Evolutionary conservation across 2,113 vertebrate genomes (phyloP), one percentile per base, ranked within the genome.

Genomic region (Ameiurus melas): DNA sequence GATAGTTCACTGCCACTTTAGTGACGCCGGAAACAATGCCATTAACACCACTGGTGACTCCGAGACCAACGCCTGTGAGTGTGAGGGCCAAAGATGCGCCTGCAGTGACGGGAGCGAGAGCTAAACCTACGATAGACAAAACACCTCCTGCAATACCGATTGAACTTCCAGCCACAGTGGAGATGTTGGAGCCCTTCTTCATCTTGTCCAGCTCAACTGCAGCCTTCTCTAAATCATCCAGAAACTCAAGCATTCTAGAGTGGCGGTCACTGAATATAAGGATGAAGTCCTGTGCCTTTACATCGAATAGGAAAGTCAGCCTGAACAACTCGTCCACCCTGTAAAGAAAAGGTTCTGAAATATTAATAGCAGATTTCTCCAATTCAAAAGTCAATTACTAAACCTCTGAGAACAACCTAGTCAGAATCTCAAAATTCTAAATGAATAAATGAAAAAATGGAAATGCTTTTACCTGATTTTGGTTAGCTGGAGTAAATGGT

Each of bases 161-260:
- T 75, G 91, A 91, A 87, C 92, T 92, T 12, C 92, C 92, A 71
- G 86, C 87, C 58, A 93, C 89, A 71, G 82, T 88, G 70, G 91
- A 93, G 77, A 92, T 92, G 75, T 82, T 89, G 13, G 92, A 87
- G 5, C 92, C 92, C 30, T 36, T 84, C 81, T 90, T 92, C 93
- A 93, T 93, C 19, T 47, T 90, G 84, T 93, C 90, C 79, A 93
- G 85, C 83, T 92, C 87, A 20, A 84, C 89, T 73, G 93, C 93
- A 60, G 33, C 66, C 43, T 89, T 89, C 51, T 93, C 92, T 64
- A 93, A 81, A 39, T 90, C 80, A 10, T 62, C 83, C 62, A 93
- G 89, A 64, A 92, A 93, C 86, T 88, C 51, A 27, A 86, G 33
- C 89, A 93, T 92, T 57, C 89, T 89, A 87, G 33, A 9, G 47